Evolutionary conservation across 2,113 vertebrate species (phyloP).

Genomic region (Machaerirhynchus nigripectus): DNA sequence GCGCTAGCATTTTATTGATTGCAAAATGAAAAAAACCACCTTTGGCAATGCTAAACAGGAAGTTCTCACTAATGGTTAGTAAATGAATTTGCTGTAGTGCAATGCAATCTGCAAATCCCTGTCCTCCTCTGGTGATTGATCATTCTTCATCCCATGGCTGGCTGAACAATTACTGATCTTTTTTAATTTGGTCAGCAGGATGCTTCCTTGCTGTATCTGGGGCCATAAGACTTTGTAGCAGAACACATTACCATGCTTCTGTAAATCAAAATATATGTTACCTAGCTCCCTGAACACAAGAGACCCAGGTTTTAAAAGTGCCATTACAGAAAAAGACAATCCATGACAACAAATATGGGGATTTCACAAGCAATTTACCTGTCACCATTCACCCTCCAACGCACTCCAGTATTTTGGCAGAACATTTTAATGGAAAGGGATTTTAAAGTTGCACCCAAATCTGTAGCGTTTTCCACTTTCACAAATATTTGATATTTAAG

Average conservation of each 20-base stretch:
- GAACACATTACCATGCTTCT: not conserved
- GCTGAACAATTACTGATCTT: not conserved
- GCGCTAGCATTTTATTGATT: not conserved
- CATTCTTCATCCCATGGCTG: not conserved
- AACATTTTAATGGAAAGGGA: not conserved
- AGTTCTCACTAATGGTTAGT: not conserved
- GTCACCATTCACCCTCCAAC: fast-evolving
- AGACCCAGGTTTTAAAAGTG: not conserved
- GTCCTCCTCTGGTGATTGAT: not conserved
- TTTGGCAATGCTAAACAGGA: not conserved
- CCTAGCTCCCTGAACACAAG: not conserved
- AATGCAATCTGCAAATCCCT: not conserved
- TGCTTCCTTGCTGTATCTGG: not conserved
- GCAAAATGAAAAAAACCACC: not conserved
- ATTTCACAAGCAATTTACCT: fast-evolving
- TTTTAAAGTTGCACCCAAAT: not conserved
- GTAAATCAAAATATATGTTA: not conserved
- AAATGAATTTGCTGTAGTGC: not conserved
- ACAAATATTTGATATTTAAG: not conserved
- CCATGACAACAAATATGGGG: not conserved
- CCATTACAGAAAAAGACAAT: not conserved
- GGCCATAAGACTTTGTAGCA: not conserved
- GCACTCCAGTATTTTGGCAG: not conserved
- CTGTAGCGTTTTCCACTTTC: not conserved
- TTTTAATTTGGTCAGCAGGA: not conserved